phyloP scores from a whole-genome alignment of 2,797 vertebrate genomes.

The Hippopotamyrus pictus region DNA sequence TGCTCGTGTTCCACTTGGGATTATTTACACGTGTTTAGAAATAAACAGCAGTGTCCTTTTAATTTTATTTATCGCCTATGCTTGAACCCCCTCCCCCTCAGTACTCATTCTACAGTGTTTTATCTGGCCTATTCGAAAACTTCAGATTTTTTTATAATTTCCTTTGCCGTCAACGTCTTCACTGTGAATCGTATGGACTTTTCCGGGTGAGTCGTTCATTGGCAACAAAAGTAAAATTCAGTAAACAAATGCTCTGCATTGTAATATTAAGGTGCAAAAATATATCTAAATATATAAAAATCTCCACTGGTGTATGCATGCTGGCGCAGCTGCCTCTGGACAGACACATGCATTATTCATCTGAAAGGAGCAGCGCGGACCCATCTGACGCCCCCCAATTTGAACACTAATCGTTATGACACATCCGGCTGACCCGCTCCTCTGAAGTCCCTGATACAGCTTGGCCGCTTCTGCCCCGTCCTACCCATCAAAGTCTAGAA shows the following conservation, averaged over 20 bases:
- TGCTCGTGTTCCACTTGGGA: neutral
- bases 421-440: constrained; percentile 61
- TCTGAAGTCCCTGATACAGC: constrained; percentile 33
- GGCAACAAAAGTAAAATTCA: neutral
- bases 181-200: neutral
- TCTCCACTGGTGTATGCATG: constrained; percentile 76
- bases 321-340: constrained; percentile 85
- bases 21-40: constrained; percentile 5
- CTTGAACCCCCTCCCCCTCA: neutral
- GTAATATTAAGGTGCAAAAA: neutral
- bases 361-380: constrained; percentile 72
- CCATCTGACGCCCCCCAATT: constrained; percentile 67
- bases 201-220: neutral
- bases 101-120: neutral
- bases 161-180: neutral
- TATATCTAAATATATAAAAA: neutral
- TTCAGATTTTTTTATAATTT: neutral
- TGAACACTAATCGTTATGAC: constrained; percentile 80
- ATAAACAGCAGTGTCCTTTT: neutral
- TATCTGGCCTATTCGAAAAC: neutral
- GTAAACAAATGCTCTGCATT: neutral
- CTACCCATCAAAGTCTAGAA: neutral
- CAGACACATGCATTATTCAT: constrained; percentile 91
- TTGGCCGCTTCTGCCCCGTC: neutral
- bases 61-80: neutral